A percentile compares a stretch with the other conserved stretches of the same genome.
Conservation (phyloP, 1,140 invertebrate genomes). For the Whitmania pigra region DNA sequence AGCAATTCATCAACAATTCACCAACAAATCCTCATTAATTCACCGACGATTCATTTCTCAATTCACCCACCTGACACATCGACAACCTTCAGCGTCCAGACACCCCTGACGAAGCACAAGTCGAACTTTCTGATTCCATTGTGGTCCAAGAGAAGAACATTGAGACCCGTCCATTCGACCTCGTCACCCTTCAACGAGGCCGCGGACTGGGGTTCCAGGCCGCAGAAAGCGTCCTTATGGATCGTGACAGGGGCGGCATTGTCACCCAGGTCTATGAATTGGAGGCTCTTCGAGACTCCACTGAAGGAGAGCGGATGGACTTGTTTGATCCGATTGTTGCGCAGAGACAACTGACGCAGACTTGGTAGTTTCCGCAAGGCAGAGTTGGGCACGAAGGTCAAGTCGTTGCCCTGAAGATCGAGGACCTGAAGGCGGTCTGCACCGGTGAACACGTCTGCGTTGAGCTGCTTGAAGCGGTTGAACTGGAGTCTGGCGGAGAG, state of each 20-base stretch:
- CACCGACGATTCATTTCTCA: too few species aligned
- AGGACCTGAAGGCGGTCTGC: conserved; percentile 8
- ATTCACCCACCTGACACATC: conserved; percentile 6
- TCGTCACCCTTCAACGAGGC: neutral
- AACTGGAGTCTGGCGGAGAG: conserved; percentile 2
- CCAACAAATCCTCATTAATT: too few species aligned
- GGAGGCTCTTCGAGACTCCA: neutral
- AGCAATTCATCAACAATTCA: too few species aligned
- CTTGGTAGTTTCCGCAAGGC: conserved; percentile 5
- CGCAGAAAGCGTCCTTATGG: conserved; percentile 22
- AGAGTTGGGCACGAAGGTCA: conserved; percentile 13
- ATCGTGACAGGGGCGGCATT: conserved; percentile 3
- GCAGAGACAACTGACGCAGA: conserved; percentile 13
- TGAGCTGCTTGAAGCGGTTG: conserved; percentile 18
- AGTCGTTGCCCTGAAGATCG: conserved; percentile 21
- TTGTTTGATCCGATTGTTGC: conserved; percentile 17
- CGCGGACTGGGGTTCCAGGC: conserved; percentile 11
- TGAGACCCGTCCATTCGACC: conserved; percentile 13
- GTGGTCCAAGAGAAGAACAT: conserved; percentile 20
- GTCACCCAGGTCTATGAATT: conserved; percentile 18
- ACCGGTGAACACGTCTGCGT: conserved; percentile 5
- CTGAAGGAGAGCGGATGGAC: conserved; percentile 16
- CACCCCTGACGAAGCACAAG: conserved; percentile 5
- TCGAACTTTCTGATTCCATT: conserved; percentile 18
- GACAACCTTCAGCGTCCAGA: conserved; percentile 15